Conservation (phyloP, 2,113 vertebrate genomes). For the Urocolius indicus region DNA sequence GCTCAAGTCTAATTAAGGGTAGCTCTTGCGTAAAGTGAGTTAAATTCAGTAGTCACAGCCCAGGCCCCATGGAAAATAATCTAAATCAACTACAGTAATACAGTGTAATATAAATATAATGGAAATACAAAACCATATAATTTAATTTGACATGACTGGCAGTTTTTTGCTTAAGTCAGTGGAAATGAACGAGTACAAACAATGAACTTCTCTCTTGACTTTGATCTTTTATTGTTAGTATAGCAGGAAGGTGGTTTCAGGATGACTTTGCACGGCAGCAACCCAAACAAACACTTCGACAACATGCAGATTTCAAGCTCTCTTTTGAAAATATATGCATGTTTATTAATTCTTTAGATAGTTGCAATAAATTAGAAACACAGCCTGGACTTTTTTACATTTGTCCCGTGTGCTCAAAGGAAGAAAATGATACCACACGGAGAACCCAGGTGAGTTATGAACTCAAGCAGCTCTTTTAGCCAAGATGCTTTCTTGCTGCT, state of each 20-base stretch:
- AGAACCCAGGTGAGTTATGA: fast-evolving
- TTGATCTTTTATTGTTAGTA: not conserved
- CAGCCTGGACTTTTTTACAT: not conserved
- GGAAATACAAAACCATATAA: constrained; percentile 58
- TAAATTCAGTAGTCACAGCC: constrained; percentile 50
- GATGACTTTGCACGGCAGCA: not conserved
- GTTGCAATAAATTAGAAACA: not conserved
- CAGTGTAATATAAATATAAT: constrained; percentile 52
- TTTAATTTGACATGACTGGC: constrained; percentile 55
- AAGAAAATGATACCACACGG: not conserved
- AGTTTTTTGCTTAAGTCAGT: not conserved
- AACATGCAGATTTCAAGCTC: not conserved
- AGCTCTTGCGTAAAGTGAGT: constrained; percentile 47
- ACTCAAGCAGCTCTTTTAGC: not conserved
- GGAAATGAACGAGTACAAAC: not conserved
- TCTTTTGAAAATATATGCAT: not conserved
- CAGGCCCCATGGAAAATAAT: constrained; percentile 48
- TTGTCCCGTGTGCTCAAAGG: fast-evolving
- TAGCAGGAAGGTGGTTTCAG: not conserved
- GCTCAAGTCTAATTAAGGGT: constrained; percentile 39
- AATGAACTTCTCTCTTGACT: not conserved
- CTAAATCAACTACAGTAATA: constrained; percentile 52
- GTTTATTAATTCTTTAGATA: not conserved
- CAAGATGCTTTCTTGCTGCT: too few species aligned
- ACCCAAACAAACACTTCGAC: not conserved